Evolutionary conservation across 1,140 invertebrate species (phyloP), one percentile per base, ranked within the genome.

Genomic region (Pantala flavescens): DNA sequence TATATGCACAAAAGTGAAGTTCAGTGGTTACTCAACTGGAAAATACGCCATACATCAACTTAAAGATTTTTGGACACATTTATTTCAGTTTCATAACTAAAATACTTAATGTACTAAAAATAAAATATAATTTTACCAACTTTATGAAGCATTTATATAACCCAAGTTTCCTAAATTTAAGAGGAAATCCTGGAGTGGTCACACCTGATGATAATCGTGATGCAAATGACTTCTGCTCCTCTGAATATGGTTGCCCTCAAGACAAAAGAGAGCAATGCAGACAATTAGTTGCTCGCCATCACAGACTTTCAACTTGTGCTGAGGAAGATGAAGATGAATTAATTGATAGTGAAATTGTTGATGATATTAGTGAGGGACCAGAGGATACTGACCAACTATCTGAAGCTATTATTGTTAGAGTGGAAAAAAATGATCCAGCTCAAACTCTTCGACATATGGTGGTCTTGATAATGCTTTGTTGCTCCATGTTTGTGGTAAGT

Each of bases 401-500:
- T 63, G 14, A 16, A 16, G 49, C n/a, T 5, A 63, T 19, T 21
- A 63, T 63, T 7, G 12, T 63, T 63, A 63, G 49, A 16, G n/a
- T 16, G 14, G 49, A 63, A 19, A 21, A 63, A 14, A 63, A 83
- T 72, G 83, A 84, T 77, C 83, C 85, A 76, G 84, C 89, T 76
- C 93, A 97, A 81, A 88, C 91, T 74, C 85, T 94, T 74, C 86
- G 90, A 77, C 95, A 97, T 82, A 88, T 93, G 23, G 89, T 96
- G 24, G 84, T 97, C n/a, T 81, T 97, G 14, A 88, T 98, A 49
- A 83, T 93, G 0, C 84, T 96, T 74, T 84, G 89, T 24, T 89
- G 90, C 71, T 94, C 92, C 21, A 96, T 97, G 91, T 94, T 96
- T 83, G 89, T 96, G 78, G 93, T 94, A 81, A 88, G 90, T 82